These are phyloP conservation scores for Montifringilla adamsi DNA, from an alignment of 2,113 vertebrate species.

Conservation along the genomic window DNA sequence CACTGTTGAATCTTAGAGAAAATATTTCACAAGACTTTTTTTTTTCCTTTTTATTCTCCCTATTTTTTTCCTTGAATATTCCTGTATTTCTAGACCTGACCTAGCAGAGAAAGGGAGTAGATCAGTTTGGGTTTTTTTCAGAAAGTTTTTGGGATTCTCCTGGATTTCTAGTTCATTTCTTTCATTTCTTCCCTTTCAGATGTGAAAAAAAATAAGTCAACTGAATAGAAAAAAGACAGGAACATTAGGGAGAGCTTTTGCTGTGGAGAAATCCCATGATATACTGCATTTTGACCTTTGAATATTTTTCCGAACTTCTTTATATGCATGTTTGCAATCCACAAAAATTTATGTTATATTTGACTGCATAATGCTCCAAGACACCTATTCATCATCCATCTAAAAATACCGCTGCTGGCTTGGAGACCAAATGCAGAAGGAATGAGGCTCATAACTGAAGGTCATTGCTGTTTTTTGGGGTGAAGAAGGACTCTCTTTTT, in stretches of 20 bases:
- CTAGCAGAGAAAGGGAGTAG: neutral
- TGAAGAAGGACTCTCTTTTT: neutral
- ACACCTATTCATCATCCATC: neutral
- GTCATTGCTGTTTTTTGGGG: neutral
- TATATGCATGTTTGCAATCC: neutral
- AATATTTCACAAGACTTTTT: neutral
- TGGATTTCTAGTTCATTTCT: neutral
- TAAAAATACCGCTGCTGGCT: neutral
- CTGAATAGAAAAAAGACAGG: neutral
- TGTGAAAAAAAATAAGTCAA: neutral
- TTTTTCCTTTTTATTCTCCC: neutral
- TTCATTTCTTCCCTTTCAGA: neutral
- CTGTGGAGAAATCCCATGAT: neutral
- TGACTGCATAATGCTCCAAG: neutral
- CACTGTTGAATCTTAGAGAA: neutral
- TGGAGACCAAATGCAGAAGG: neutral
- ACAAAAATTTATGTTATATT: neutral
- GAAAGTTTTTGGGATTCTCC: neutral
- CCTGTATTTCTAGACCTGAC: neutral
- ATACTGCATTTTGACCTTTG: neutral
- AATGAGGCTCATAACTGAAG: neutral
- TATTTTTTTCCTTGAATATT: neutral
- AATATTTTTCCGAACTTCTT: slow-evolving; percentile 8
- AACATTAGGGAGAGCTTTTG: neutral
- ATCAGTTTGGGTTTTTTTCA: neutral